Evolutionary conservation across 2,888 invertebrate species (phyloP).

Genomic region (Caenorhabditis zanzibari): DNA sequence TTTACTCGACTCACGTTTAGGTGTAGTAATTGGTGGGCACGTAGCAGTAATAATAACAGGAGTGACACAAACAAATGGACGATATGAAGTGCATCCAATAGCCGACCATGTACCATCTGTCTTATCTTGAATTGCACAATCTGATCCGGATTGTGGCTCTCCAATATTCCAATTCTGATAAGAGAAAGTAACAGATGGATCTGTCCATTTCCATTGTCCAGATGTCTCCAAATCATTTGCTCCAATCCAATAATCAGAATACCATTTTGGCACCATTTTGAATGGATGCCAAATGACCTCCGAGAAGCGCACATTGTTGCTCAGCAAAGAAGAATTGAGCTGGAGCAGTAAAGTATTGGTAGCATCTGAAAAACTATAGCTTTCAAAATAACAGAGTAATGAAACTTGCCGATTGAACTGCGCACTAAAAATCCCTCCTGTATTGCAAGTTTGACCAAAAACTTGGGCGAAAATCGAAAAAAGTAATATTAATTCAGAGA

Average conservation of each 20-base stretch:
- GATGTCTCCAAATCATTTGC: conserved; percentile 56
- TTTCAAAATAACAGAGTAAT: too few species aligned
- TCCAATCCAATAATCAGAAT: conserved; percentile 65
- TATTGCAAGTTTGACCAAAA: conserved; percentile 48
- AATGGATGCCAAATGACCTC: conserved; percentile 63
- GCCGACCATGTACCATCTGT: conserved; percentile 57
- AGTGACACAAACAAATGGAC: conserved; percentile 62
- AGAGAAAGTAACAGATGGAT: conserved; percentile 37
- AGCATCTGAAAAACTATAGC: conserved; percentile 40
- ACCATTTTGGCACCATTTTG: conserved; percentile 60
- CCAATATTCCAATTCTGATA: conserved; percentile 50
- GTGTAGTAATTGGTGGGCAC: conserved; percentile 66
- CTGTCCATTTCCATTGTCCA: conserved; percentile 66
- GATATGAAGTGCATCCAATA: conserved; percentile 48
- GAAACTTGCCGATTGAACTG: conserved; percentile 53
- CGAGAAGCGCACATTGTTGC: conserved; percentile 54
- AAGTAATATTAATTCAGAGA: too few species aligned
- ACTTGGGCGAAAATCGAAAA: too few species aligned
- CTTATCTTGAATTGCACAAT: conserved; percentile 56
- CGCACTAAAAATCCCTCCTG: conserved; percentile 59
- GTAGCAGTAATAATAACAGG: conserved; percentile 52
- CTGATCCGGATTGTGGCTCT: conserved; percentile 50
- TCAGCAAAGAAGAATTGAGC: conserved; percentile 64
- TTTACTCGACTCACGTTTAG: conserved; percentile 54
- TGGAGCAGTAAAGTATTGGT: conserved; percentile 66